These are phyloP conservation scores for Megaceryle maxima DNA, from an alignment of 2,113 vertebrate genomes.

Conservation along the genomic window DNA sequence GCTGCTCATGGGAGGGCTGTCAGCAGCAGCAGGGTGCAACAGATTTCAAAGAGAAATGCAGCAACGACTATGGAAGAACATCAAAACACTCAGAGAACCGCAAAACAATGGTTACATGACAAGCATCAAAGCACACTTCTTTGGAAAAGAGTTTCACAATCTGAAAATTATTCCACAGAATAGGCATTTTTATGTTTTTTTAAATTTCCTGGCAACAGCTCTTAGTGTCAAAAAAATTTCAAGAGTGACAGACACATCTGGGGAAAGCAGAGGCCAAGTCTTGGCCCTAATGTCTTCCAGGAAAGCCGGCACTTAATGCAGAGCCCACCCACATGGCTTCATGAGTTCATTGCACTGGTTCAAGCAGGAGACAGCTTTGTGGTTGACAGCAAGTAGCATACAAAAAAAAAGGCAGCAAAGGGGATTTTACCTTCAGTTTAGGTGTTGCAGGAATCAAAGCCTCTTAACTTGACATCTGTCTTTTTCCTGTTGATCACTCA, in stretches of 20 bases:
- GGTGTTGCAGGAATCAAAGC: background rate
- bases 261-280: background rate
- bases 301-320: background rate
- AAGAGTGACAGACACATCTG: background rate
- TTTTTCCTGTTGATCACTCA: background rate
- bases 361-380: background rate
- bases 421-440: slow-evolving; percentile 23
- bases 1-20: background rate
- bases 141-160: background rate
- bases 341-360: background rate
- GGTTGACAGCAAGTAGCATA: background rate
- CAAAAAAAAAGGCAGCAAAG: background rate
- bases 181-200: background rate
- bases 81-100: background rate
- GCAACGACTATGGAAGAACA: background rate
- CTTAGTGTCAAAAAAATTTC: background rate
- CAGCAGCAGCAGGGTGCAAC: background rate
- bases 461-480: background rate
- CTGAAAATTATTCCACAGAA: background rate
- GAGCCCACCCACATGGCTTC: background rate
- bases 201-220: background rate
- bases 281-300: background rate
- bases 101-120: background rate
- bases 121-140: background rate
- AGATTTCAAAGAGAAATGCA: background rate